Evolutionary conservation across 2,113 vertebrate genomes (phyloP).

Genomic region (Silurus glanis): DNA sequence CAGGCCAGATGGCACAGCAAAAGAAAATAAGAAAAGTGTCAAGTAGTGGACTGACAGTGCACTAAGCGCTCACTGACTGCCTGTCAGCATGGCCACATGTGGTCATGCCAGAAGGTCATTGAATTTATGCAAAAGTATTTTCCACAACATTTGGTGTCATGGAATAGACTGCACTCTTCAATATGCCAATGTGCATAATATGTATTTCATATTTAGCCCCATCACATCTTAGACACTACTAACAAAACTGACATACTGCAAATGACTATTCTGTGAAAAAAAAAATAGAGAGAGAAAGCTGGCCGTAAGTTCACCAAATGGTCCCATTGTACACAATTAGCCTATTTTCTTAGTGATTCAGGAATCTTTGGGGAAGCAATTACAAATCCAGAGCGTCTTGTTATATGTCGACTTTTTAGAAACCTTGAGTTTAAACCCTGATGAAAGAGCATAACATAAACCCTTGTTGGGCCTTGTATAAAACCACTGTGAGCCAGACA

Average conservation of each 20-base stretch:
- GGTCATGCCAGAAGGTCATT: conserved; percentile 44
- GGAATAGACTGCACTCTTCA: not conserved
- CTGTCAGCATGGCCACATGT: conserved; percentile 48
- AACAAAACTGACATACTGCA: conserved; percentile 18
- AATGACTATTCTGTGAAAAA: conserved; percentile 48
- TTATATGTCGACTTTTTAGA: conserved; percentile 53
- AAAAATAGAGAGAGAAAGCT: not conserved
- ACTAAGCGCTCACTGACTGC: conserved; percentile 32
- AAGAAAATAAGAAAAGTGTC: conserved; percentile 41
- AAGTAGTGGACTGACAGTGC: conserved; percentile 39
- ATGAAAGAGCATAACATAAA: conserved; percentile 28
- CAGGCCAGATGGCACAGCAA: conserved; percentile 48
- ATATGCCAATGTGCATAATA: not conserved
- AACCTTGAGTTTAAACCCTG: conserved; percentile 48
- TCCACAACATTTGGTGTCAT: not conserved
- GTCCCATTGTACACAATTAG: conserved; percentile 67
- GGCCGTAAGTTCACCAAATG: conserved; percentile 56
- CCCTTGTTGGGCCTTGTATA: not conserved
- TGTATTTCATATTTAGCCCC: not conserved
- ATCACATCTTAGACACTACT: not conserved
- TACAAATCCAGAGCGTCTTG: conserved; percentile 64
- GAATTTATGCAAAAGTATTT: conserved; percentile 41
- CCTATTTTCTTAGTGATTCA: conserved; percentile 63
- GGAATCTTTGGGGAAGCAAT: conserved; percentile 74
- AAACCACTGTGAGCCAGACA: not conserved